Evolutionary conservation across 2,888 invertebrate species (phyloP).

Genomic region (Fragum fragum): DNA sequence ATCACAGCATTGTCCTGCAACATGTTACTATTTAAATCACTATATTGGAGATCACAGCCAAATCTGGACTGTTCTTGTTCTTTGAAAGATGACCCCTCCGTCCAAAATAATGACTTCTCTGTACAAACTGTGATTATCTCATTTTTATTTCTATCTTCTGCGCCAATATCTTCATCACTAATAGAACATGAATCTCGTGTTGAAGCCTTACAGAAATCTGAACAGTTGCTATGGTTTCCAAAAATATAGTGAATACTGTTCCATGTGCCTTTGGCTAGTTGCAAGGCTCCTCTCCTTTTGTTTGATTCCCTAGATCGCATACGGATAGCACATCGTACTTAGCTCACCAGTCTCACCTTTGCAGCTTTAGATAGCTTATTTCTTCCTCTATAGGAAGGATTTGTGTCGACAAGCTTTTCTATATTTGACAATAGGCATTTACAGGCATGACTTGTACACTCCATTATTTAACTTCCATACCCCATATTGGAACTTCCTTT

Average conservation of each 20-base stretch:
- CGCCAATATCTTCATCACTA: neutral
- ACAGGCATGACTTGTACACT: slow-evolving; percentile 55
- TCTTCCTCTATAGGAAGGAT: slow-evolving; percentile 43
- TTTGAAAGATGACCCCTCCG: slow-evolving; percentile 37
- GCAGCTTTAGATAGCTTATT: slow-evolving; percentile 34
- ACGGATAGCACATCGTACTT: slow-evolving; percentile 50
- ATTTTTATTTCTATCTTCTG: neutral
- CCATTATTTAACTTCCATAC: slow-evolving; percentile 37
- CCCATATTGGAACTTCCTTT: slow-evolving; percentile 29
- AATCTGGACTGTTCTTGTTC: slow-evolving; percentile 36
- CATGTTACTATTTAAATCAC: slow-evolving; percentile 7
- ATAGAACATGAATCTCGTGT: neutral
- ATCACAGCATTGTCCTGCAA: slow-evolving; percentile 22
- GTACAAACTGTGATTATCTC: slow-evolving; percentile 12
- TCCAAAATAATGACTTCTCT: slow-evolving; percentile 34
- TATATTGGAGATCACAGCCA: neutral
- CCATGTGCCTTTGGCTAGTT: slow-evolving; percentile 26
- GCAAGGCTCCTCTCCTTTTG: slow-evolving; percentile 9
- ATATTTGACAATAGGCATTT: slow-evolving; percentile 41
- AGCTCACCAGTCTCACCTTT: slow-evolving; percentile 41
- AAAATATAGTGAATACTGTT: slow-evolving; percentile 44
- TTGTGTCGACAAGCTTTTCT: slow-evolving; percentile 43
- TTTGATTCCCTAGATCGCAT: slow-evolving; percentile 9
- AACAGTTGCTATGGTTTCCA: slow-evolving; percentile 22
- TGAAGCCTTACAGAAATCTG: slow-evolving; percentile 19